Evolutionary conservation across 2,888 invertebrate species (phyloP), one percentile per base, ranked within the genome.

Genomic region (Phytoseiulus persimilis): DNA sequence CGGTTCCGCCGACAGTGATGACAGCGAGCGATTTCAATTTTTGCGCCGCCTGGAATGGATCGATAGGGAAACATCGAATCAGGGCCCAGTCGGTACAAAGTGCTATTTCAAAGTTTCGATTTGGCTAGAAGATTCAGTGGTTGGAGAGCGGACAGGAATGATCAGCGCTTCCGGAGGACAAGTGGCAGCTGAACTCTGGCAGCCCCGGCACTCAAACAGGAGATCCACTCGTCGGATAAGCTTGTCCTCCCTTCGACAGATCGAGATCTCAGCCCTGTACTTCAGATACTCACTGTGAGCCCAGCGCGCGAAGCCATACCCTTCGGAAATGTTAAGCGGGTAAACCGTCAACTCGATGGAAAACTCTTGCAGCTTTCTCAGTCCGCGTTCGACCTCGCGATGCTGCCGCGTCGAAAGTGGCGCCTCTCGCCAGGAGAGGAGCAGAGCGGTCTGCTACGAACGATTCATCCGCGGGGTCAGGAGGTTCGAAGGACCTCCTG

Each of bases 1-100:
- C 92, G 14, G 94, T 92, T 32, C 96, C 95, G 14, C 95, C 95
- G 45, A 94, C 91, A n/a, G 95, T 94, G 2, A 96, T 93, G 90
- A 94, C 93, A 33, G 95, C 93, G 83, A 95, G 92, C 0, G 96
- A 95, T 92, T 94, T 95, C 0, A 96, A 91, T 93, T 96, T 96
- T 92, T 94, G 33, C 45, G 87, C 32, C n/a, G 87, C 87, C 87
- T 87, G 45, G 28, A 87, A 87, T 9, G 18, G 33, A 65, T 65
- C 28, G 65, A 23, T 65, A 2, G 65, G 23, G 18, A 65, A 65
- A 65, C 65, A 65, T 2, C 5, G 65, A 65, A 23, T 18, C 18
- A 65, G 28, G 2, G 5, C 65, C 1, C 18, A 9, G 39, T 39
- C 39, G n/a, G n/a, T n/a, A n/a, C n/a, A n/a, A n/a, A n/a, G n/a